Conservation (phyloP, 64 coral and sea anemone species). For the Exaiptasia diaphana region DNA sequence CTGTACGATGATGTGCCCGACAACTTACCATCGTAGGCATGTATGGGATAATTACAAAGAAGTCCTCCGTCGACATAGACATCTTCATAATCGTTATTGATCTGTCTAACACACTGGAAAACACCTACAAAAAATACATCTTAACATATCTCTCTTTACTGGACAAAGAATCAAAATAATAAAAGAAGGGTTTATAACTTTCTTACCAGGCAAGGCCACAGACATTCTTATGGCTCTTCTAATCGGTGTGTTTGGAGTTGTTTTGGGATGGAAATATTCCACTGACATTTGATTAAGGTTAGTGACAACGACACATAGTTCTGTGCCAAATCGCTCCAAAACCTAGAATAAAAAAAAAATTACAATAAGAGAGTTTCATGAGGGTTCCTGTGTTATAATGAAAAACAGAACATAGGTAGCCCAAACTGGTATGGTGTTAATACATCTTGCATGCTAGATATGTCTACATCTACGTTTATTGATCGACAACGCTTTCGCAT, state of each 20-base stretch:
- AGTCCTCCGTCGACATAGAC: slow-evolving; percentile 99
- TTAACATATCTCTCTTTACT: neutral
- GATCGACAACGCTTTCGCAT: too few species aligned
- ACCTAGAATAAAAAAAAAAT: slow-evolving; percentile 53
- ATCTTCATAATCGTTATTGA: slow-evolving; percentile 96
- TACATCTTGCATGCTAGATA: too few species aligned
- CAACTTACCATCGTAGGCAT: slow-evolving; percentile 96
- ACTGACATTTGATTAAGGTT: slow-evolving; percentile 96
- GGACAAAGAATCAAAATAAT: neutral
- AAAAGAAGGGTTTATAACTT: neutral
- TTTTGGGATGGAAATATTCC: slow-evolving; percentile 97
- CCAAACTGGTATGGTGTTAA: too few species aligned
- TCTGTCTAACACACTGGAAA: slow-evolving; percentile 93
- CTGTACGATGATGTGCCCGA: too few species aligned
- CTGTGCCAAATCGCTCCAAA: slow-evolving; percentile 77
- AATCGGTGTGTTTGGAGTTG: slow-evolving; percentile 91
- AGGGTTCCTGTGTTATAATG: neutral
- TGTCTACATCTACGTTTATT: too few species aligned
- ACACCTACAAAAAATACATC: slow-evolving; percentile 53
- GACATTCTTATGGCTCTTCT: slow-evolving; percentile 97
- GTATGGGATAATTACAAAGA: slow-evolving; percentile 97
- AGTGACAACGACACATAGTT: slow-evolving; percentile 89
- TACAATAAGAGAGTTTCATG: neutral
- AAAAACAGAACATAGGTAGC: too few species aligned
- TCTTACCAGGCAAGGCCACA: slow-evolving; percentile 83